Evolutionary conservation across 2,113 vertebrate species (phyloP).

Genomic region (Gymnogyps californianus): DNA sequence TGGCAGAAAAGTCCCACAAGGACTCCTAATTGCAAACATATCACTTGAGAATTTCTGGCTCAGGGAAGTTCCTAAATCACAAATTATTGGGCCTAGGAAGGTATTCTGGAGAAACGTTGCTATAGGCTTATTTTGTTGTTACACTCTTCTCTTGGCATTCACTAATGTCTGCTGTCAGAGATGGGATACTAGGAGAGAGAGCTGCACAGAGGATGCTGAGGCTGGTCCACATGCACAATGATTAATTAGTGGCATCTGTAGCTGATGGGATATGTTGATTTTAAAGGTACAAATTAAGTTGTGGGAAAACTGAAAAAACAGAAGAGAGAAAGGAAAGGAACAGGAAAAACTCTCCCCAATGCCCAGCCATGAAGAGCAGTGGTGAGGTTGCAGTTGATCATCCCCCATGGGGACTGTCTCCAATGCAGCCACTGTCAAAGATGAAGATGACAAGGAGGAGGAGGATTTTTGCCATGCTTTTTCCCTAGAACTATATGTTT

Average conservation of each 20-base stretch:
- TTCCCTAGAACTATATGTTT: neutral
- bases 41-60: neutral
- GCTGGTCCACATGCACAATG: neutral
- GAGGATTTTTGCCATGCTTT: neutral
- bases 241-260: neutral
- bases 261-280: neutral
- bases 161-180: neutral
- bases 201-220: neutral
- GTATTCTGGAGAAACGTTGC: neutral
- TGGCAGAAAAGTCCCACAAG: neutral
- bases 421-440: neutral
- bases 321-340: neutral
- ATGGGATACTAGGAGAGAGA: neutral
- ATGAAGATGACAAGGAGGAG: neutral
- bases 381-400: fast-evolving
- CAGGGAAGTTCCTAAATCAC: neutral
- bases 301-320: neutral
- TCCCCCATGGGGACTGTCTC: neutral
- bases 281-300: neutral
- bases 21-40: neutral
- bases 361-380: neutral
- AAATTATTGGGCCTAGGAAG: neutral
- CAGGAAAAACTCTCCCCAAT: neutral
- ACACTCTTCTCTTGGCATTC: neutral
- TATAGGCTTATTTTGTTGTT: neutral